These are phyloP conservation scores for Microtus californicus DNA, from an alignment of 2,797 vertebrate species.

Conservation along the genomic window DNA sequence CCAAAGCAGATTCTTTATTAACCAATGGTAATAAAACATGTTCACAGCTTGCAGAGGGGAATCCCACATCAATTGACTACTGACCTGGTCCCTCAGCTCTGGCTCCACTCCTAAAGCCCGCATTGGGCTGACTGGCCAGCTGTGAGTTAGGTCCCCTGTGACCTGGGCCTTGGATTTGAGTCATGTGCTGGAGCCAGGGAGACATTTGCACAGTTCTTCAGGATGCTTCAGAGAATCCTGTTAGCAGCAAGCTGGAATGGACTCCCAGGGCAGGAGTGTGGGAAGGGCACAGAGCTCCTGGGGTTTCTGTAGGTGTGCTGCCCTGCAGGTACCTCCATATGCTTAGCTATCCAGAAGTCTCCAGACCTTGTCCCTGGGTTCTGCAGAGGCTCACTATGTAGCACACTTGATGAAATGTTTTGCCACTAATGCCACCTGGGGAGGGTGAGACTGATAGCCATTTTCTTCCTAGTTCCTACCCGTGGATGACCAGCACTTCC, in stretches of 20 bases:
- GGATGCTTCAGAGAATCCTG: neutral
- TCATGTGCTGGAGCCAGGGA: neutral
- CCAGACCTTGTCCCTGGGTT: no score
- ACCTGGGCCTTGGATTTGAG: neutral
- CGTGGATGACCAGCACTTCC: neutral
- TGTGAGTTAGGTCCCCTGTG: neutral
- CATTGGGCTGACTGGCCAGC: neutral
- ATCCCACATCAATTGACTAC: neutral
- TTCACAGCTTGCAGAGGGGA: no score
- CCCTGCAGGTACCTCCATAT: neutral
- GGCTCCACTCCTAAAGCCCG: neutral
- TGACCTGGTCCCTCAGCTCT: neutral
- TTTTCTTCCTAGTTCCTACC: neutral
- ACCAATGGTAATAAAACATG: no score
- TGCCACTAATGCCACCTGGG: neutral
- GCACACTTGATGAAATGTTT: neutral
- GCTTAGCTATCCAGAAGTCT: neutral
- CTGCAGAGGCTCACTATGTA: neutral
- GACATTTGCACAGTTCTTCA: neutral
- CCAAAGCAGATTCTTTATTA: no score
- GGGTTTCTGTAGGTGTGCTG: neutral
- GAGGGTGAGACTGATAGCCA: neutral
- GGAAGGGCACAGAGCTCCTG: neutral
- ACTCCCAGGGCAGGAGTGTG: no score
- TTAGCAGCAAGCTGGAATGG: neutral